Percentiles rank a stretch among this genome's conserved stretches.
phyloP scores from a whole-genome alignment of 2,797 vertebrate genomes.

The Eleutherodactylus coqui region DNA sequence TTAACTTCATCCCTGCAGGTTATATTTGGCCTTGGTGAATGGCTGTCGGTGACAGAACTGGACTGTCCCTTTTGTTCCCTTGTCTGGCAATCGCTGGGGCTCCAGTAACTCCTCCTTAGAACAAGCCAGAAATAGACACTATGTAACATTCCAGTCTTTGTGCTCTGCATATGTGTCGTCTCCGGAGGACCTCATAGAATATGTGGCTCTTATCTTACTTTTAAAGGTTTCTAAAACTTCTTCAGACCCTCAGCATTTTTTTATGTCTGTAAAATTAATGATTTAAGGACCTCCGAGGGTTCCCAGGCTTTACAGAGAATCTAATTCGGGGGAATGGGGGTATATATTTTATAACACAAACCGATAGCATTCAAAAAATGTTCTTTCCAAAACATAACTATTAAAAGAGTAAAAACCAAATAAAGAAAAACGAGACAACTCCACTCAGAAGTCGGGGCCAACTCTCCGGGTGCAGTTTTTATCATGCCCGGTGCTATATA shows the following conservation, averaged over 20 bases:
- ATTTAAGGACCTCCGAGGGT: no score
- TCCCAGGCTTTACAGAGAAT: no score
- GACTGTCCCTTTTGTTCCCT: slow-evolving; percentile 53
- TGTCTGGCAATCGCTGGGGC: slow-evolving; percentile 53
- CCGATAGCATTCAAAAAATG: no score
- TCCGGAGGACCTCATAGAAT: slow-evolving; percentile 12
- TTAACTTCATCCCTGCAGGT: slow-evolving; percentile 34
- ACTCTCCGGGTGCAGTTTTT: no score
- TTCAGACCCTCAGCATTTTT: not conserved
- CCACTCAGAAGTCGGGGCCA: no score
- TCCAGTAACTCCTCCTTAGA: slow-evolving; percentile 44
- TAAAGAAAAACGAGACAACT: no score
- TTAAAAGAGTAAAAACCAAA: no score
- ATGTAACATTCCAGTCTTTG: slow-evolving; percentile 51
- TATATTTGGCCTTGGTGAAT: slow-evolving; percentile 42
- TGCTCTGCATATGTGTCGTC: slow-evolving; percentile 6
- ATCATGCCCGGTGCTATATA: no score
- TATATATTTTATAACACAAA: no score
- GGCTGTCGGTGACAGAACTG: slow-evolving; percentile 30
- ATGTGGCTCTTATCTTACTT: not conserved
- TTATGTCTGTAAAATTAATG: not conserved
- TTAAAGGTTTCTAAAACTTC: not conserved
- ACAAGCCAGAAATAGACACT: slow-evolving; percentile 51
- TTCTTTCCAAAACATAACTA: no score
- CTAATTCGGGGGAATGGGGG: no score